phyloP scores from a whole-genome alignment of 30 jellyfish, hydroid and myxozoan genomes.

The Catostylus mosaicus region DNA sequence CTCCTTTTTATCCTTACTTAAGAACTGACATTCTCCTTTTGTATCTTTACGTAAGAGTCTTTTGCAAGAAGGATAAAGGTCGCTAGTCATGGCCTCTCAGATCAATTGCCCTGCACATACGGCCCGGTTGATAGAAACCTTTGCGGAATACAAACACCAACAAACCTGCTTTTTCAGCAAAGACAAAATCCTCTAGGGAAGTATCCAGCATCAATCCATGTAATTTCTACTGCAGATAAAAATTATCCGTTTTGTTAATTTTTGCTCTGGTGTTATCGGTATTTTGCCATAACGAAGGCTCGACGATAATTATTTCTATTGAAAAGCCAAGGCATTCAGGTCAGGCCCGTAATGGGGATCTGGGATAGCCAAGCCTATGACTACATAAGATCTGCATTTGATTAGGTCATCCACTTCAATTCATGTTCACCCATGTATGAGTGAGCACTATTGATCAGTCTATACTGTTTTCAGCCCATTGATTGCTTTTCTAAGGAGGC shows the following conservation, averaged over 20 bases:
- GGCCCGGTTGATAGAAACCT: no score
- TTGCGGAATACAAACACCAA: constrained; percentile 3
- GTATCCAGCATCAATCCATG: constrained; percentile 36
- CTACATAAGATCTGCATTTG: constrained; percentile 68
- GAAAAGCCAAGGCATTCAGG: constrained; percentile 52
- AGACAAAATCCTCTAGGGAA: constrained; percentile 55
- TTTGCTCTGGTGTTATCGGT: constrained; percentile 7
- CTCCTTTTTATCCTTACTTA: no score
- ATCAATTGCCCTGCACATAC: no score
- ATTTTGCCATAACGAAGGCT: constrained; percentile 13
- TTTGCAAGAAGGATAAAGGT: no score
- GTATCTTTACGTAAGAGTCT: no score
- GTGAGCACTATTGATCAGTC: constrained; percentile 43
- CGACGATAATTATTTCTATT: constrained; percentile 14
- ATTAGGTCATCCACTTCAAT: constrained; percentile 66
- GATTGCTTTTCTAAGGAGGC: constrained; percentile 7
- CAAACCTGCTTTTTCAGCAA: constrained; percentile 63
- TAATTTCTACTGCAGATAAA: constrained; percentile 13
- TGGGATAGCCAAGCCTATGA: constrained; percentile 42
- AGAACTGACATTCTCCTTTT: no score
- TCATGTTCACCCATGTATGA: constrained; percentile 48
- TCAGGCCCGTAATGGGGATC: constrained; percentile 68
- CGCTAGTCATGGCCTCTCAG: no score
- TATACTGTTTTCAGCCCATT: constrained; percentile 4
- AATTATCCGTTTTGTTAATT: not conserved